Evolutionary conservation across 2,888 invertebrate genomes (phyloP).

Genomic region (Athalia cordata): DNA sequence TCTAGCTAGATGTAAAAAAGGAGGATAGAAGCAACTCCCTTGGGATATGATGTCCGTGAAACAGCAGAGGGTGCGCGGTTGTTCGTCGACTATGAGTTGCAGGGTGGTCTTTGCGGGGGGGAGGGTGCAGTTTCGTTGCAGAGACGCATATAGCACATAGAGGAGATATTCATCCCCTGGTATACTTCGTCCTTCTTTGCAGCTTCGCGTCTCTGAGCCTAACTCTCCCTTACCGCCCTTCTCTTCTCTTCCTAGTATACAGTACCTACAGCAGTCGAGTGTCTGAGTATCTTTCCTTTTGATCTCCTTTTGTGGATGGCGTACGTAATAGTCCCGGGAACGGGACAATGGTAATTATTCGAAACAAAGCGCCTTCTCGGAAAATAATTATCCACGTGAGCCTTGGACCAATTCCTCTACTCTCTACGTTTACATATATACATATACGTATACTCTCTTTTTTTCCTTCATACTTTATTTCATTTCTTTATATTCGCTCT

Average conservation of each 20-base stretch:
- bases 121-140: too few species aligned
- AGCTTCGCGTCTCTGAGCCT: not conserved
- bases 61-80: constrained; percentile 8
- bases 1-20: not conserved
- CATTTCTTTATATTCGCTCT: not conserved
- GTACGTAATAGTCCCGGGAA: constrained; percentile 45
- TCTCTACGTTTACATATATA: not conserved
- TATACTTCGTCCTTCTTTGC: not conserved
- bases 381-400: constrained; percentile 47
- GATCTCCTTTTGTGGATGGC: constrained; percentile 48
- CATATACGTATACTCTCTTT: not conserved
- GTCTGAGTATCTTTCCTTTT: constrained; percentile 45
- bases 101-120: too few species aligned
- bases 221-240: not conserved
- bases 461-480: not conserved
- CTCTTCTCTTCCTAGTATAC: not conserved
- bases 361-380: constrained; percentile 47
- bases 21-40: not conserved
- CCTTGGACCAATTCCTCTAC: constrained; percentile 23
- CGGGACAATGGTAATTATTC: constrained; percentile 48
- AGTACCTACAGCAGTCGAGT: constrained; percentile 16
- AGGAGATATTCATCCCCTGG: constrained; percentile 34
- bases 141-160: constrained; percentile 3
- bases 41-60: constrained; percentile 27
- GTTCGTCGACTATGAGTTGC: constrained; percentile 5